These are phyloP conservation scores for Mythimna albipuncta DNA, from an alignment of 2,888 invertebrate genomes.

Conservation along the genomic window DNA sequence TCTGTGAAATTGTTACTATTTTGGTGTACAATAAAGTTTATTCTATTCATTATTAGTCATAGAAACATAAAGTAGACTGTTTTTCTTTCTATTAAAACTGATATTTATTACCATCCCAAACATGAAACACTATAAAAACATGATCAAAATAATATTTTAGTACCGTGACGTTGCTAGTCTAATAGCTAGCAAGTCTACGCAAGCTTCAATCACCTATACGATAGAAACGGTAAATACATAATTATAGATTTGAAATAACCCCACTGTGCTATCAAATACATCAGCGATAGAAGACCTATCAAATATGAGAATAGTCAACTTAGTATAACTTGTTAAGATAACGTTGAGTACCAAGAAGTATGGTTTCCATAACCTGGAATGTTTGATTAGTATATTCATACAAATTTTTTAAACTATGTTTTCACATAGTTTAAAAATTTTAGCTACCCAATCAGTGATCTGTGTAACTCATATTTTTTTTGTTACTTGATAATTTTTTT, in stretches of 20 bases:
- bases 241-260: constrained; percentile 60
- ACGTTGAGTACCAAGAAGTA: background rate
- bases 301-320: background rate
- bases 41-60: no score
- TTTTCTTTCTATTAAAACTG: no score
- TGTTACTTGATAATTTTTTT: background rate
- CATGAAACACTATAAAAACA: no score
- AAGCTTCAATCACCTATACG: constrained; percentile 57
- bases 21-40: no score
- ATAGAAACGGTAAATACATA: constrained; percentile 60
- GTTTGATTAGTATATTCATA: no score
- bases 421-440: no score
- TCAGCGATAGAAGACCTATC: background rate
- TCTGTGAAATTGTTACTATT: no score
- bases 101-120: no score
- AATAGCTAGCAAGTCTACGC: constrained; percentile 26
- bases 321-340: background rate
- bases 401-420: no score
- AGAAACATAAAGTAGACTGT: no score
- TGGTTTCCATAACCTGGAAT: background rate
- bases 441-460: background rate
- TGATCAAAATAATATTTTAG: no score
- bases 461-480: background rate
- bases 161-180: constrained; percentile 22
- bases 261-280: constrained; percentile 18